Conservation (phyloP, 2,797 vertebrate genomes). For the Decapterus maruadsi region DNA sequence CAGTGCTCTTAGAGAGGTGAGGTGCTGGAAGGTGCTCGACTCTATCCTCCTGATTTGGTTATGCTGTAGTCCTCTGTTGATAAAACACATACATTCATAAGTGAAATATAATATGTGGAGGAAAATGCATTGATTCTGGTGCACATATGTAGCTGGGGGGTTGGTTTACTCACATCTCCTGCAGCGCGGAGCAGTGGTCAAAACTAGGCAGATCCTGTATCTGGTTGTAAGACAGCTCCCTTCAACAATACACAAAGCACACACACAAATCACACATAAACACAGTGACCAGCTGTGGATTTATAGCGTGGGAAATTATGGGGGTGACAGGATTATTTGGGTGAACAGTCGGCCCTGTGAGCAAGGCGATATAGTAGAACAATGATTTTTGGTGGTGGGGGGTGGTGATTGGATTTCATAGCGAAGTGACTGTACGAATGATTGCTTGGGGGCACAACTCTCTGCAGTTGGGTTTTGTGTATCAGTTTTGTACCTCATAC, state of each 20-base stretch:
- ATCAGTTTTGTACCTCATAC: constrained; percentile 56
- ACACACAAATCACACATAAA: constrained; percentile 51
- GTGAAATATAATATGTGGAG: background rate
- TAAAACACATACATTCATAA: constrained; percentile 28
- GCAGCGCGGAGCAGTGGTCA: constrained; percentile 89
- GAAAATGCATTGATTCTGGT: background rate
- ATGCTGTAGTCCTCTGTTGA: constrained; percentile 91
- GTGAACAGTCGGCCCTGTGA: constrained; percentile 48
- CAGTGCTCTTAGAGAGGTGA: constrained; percentile 90
- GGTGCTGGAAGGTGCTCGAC: constrained; percentile 92
- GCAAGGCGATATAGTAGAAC: constrained; percentile 47
- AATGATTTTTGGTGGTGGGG: constrained; percentile 32
- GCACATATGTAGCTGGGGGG: background rate
- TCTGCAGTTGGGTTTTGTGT: constrained; percentile 56
- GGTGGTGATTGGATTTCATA: constrained; percentile 67
- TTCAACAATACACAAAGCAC: constrained; percentile 75
- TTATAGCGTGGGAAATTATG: constrained; percentile 71
- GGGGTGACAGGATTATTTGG: constrained; percentile 59
- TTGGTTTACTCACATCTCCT: constrained; percentile 92
- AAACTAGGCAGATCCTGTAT: constrained; percentile 94
- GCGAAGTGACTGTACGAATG: constrained; percentile 47
- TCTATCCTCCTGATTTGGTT: constrained; percentile 91
- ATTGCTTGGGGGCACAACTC: constrained; percentile 49
- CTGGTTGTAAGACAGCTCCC: constrained; percentile 94
- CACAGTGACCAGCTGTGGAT: constrained; percentile 73